A percentile compares a stretch with the other conserved stretches of the same genome.
These are phyloP conservation scores for Erebia ligea DNA, from an alignment of 2,888 invertebrate species.

Conservation along the genomic window DNA sequence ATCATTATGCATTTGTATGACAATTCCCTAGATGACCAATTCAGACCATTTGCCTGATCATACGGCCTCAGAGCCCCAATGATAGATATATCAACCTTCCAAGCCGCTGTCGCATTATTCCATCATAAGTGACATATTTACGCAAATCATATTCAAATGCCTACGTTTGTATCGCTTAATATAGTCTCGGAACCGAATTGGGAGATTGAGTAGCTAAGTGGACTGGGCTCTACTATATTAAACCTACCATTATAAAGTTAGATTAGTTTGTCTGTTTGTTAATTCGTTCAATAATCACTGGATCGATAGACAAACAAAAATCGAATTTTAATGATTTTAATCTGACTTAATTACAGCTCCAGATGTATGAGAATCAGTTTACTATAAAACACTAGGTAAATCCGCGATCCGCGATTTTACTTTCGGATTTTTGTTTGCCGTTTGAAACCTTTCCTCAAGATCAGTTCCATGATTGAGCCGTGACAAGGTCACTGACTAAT, in stretches of 20 bases:
- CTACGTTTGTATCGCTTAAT: conserved; percentile 48
- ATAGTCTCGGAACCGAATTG: conserved; percentile 38
- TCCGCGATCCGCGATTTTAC: no score
- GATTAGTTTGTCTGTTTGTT: neutral
- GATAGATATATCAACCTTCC: conserved; percentile 42
- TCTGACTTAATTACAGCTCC: no score
- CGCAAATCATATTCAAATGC: conserved; percentile 64
- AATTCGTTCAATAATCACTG: neutral
- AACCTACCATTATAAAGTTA: neutral
- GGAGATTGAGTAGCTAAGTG: conserved; percentile 8
- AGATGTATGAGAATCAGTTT: no score
- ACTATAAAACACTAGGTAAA: no score
- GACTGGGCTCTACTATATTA: neutral
- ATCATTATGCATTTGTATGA: conserved; percentile 5
- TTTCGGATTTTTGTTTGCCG: no score
- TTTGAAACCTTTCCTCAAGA: no score
- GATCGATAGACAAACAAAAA: no score
- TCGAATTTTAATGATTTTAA: no score
- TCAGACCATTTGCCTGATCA: neutral
- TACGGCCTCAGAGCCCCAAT: conserved; percentile 15
- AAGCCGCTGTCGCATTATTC: conserved; percentile 40
- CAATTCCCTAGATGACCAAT: conserved; percentile 7
- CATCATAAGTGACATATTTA: conserved; percentile 55
- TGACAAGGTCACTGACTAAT: no score
- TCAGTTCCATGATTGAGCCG: no score